Conservation (phyloP, 1,140 invertebrate species). For the Neomicropteryx cornuta region DNA sequence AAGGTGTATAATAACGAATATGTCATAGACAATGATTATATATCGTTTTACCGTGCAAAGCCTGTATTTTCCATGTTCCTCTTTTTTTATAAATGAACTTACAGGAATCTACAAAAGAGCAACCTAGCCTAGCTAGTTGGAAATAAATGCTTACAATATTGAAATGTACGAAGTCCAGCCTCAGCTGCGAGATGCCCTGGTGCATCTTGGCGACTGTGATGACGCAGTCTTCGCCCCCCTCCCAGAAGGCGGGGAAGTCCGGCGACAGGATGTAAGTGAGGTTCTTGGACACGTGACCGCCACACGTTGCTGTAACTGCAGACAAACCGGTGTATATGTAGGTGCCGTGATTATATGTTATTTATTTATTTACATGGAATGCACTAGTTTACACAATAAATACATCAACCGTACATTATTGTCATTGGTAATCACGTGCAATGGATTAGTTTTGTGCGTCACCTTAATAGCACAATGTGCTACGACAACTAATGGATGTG, state of each 20-base stretch:
- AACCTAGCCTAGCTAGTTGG: neutral
- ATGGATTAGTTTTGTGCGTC: too few species aligned
- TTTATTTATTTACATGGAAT: neutral
- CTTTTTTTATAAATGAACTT: too few species aligned
- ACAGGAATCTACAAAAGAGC: too few species aligned
- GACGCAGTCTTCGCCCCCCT: slow-evolving; percentile 49
- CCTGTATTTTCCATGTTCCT: too few species aligned
- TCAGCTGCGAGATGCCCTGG: slow-evolving; percentile 61
- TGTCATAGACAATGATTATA: too few species aligned
- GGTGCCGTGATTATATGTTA: slow-evolving; percentile 4
- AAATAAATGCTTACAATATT: slow-evolving; percentile 51
- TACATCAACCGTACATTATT: neutral
- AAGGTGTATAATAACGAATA: too few species aligned
- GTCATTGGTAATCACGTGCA: too few species aligned
- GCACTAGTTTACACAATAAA: too few species aligned
- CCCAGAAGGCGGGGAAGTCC: slow-evolving; percentile 63
- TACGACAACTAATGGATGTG: neutral
- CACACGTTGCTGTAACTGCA: slow-evolving; percentile 65
- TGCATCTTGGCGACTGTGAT: slow-evolving; percentile 59
- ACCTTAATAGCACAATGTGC: too few species aligned
- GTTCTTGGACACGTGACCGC: slow-evolving; percentile 64
- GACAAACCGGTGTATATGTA: slow-evolving; percentile 19
- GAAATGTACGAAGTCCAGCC: slow-evolving; percentile 71
- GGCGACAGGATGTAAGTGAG: slow-evolving; percentile 78
- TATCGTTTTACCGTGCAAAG: too few species aligned